A percentile compares a stretch with the other conserved stretches of the same genome.
Evolutionary conservation across 2,888 invertebrate species (phyloP).

Genomic region (Lasioglossum malachurum): DNA sequence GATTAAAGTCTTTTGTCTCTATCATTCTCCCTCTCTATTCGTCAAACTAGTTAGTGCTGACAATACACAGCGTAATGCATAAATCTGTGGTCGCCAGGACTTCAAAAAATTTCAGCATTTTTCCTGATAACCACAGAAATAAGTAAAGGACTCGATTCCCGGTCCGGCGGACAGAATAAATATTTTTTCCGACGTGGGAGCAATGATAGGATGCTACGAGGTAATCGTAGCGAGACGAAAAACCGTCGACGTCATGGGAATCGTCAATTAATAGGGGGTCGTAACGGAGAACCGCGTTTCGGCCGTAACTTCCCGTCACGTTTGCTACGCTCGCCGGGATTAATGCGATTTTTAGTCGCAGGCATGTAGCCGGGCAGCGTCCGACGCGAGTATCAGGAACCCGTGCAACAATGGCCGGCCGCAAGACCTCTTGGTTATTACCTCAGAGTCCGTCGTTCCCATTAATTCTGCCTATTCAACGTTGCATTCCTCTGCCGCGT

Average conservation of each 20-base stretch:
- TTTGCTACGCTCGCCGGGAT: slow-evolving; percentile 30
- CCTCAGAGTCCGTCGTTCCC: slow-evolving; percentile 69
- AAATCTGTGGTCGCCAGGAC: too few relatives aligned
- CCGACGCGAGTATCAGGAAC: slow-evolving; percentile 38
- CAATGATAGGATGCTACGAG: neutral
- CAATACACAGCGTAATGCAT: too few relatives aligned
- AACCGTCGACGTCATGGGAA: neutral
- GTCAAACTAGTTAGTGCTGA: too few relatives aligned
- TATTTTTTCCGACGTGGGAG: neutral
- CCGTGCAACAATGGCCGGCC: slow-evolving; percentile 49
- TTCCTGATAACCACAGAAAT: too few relatives aligned
- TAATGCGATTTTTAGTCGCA: slow-evolving; percentile 49
- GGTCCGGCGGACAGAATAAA: neutral
- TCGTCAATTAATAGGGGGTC: slow-evolving; percentile 25
- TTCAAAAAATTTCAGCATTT: too few relatives aligned
- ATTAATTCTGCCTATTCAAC: slow-evolving; percentile 78
- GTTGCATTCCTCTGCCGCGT: slow-evolving; percentile 68
- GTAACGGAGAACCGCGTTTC: neutral
- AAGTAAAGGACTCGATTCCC: neutral
- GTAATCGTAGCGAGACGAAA: neutral
- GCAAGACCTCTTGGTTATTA: slow-evolving; percentile 68
- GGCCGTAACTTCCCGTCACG: slow-evolving; percentile 15
- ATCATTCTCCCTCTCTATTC: neutral
- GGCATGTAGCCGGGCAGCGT: slow-evolving; percentile 8
- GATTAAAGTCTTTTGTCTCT: neutral